Evolutionary conservation across 2,888 invertebrate species (phyloP), one percentile per base, ranked within the genome.

Genomic region (Alsophila aescularia): DNA sequence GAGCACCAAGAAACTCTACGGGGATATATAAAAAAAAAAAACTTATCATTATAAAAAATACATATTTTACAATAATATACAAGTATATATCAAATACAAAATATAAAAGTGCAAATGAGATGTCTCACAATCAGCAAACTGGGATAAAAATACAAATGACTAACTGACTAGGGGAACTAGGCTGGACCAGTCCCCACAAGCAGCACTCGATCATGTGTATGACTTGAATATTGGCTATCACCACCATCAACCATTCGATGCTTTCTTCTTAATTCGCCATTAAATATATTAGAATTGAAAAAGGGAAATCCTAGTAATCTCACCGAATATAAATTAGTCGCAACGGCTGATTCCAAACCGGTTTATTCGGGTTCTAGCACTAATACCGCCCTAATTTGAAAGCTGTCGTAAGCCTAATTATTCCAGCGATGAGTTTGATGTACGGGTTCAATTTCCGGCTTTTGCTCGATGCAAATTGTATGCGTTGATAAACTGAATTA

Each of bases 321-420:
- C 77, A 81, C 81, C 66, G 79, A 79, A 79, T 78, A 81, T 81
- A 83, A 84, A 81, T 81, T 78, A 77, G 75, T 64, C 66, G 61
- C 63, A 54, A 63, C 68, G 71, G 72, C 72, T 69, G 35, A 27
- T 45, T 36, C 66, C 31, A 29, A 29, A 27, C n/a, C 35, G 49
- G 35, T 51, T 45, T 57, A 45, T 45, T 50, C 27, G 15, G 50
- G 48, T 32, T 24, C 34, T 41, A 31, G 41, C 10, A 34, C 24
- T 41, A 27, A 41, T 41, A 10, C 34, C 24, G 29, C 50, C 42
- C 29, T 24, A 47, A 24, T 36, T 49, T 44, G 12, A 16, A 37
- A 15, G 35, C 10, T 13, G 36, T n/a, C n/a, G n/a, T 37, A 41
- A 32, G 16, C 24, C 16, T 27, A 41, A 50, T 36, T 42, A 36